Evolutionary conservation across 2,888 invertebrate species (phyloP).

Genomic region (Megamerina dolium): DNA sequence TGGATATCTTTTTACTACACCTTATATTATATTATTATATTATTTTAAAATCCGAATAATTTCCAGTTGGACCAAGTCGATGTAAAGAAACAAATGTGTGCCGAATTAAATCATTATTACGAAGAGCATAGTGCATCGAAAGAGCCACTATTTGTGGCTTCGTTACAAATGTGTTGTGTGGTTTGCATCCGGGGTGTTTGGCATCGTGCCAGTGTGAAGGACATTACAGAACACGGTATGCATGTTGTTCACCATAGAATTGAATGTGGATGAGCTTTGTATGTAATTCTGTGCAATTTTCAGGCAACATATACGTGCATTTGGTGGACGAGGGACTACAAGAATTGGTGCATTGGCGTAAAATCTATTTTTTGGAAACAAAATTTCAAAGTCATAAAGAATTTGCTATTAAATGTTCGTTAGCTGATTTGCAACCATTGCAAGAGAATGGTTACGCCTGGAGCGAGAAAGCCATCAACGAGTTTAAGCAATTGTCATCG

Average conservation of each 20-base stretch:
- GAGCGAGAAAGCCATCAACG: conserved; percentile 39
- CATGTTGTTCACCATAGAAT: background rate
- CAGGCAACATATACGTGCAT: conserved; percentile 32
- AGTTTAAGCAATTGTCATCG: conserved; percentile 41
- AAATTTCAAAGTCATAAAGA: conserved; percentile 26
- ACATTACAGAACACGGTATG: conserved; percentile 32
- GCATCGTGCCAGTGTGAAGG: conserved; percentile 38
- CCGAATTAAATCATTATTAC: conserved; percentile 24
- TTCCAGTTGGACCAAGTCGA: conserved; percentile 23
- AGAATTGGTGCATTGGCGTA: conserved; percentile 51
- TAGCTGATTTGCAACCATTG: conserved; percentile 50
- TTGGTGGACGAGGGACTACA: conserved; percentile 57
- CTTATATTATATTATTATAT: too few species aligned
- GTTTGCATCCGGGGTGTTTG: conserved; percentile 29
- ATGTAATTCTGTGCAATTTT: background rate
- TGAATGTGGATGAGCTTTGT: background rate
- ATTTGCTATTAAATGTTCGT: conserved; percentile 35
- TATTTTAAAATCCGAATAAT: background rate
- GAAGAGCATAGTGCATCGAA: conserved; percentile 27
- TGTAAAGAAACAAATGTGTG: conserved; percentile 14
- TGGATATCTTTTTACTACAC: too few species aligned
- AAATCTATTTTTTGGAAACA: conserved; percentile 52
- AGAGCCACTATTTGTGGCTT: conserved; percentile 36
- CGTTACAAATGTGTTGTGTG: conserved; percentile 33
- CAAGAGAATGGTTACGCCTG: conserved; percentile 41